Evolutionary conservation across 2,113 vertebrate genomes (phyloP), one percentile per base, ranked within the genome.

Genomic region (Fregata magnificens): DNA sequence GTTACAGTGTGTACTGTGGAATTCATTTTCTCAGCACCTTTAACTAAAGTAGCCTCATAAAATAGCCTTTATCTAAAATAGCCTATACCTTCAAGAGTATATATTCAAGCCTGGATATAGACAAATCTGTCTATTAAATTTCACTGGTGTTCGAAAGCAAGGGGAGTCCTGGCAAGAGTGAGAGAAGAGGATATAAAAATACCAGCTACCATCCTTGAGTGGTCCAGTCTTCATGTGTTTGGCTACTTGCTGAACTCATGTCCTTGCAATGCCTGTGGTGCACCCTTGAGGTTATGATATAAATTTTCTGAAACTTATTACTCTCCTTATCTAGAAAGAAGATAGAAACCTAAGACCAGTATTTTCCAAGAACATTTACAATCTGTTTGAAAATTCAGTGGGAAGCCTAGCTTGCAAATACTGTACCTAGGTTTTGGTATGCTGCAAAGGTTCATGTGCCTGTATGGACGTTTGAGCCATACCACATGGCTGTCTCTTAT

Each of bases 191-290:
- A 42, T 71, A 16, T 34, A 14, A 44, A 79, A 85, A 28, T 15
- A 1, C 0, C 10, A 67, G 14, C 4, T 13, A 10, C 32, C 4
- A 10, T 59, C 29, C 26, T 32, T 55, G 16, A 5, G 1, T 18
- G 5, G 21, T 55, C n/a, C 11, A 7, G 52, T 62, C 17, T 80
- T 80, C 8, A 3, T 16, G 10, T 24, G 14, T 50, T 83, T 82
- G 13, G 10, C 36, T 70, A 6, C 5, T 70, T 47, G 2, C 44
- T 61, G 40, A 89, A 59, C 29, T 34, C 28, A 31, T 45, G 13
- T 29, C 36, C 58, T 8, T 34, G 8, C 12, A 67, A 13, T 38
- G 16, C 40, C 67, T 80, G 13, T 52, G 45, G 17, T 87, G 14
- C 8, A 29, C 10, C 8, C 15, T n/a, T 61, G 58, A 44, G 13